phyloP scores from a whole-genome alignment of 1,140 invertebrate genomes.

The Pygmarrhopalites habei region DNA sequence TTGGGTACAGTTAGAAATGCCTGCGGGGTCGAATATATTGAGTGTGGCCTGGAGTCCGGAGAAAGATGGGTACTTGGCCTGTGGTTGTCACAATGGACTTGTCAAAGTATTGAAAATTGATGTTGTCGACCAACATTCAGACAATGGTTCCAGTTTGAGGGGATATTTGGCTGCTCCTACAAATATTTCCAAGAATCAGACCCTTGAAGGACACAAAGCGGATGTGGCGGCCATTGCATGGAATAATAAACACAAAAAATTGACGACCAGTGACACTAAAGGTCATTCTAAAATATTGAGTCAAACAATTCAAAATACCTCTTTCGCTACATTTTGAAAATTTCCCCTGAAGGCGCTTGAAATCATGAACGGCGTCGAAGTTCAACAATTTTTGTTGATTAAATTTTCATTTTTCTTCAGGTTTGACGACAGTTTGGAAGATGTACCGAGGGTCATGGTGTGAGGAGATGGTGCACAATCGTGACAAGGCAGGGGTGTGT shows the following conservation, averaged over 20 bases:
- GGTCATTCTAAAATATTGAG: too few relatives aligned
- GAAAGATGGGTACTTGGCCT: conserved; percentile 87
- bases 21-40: conserved; percentile 82
- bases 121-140: conserved; percentile 44
- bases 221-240: conserved; percentile 79
- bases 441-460: conserved; percentile 95
- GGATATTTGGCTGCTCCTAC: conserved; percentile 53
- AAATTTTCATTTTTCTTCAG: conserved; percentile 18
- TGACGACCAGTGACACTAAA: conserved; percentile 92
- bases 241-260: conserved; percentile 93
- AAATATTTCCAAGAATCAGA: conserved; percentile 93
- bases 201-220: conserved; percentile 86
- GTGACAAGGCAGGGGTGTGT: conserved; percentile 90
- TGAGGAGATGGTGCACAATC: conserved; percentile 99
- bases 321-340: too few relatives aligned
- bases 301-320: too few relatives aligned
- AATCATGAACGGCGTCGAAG: too few relatives aligned
- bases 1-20: conserved; percentile 92
- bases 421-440: conserved; percentile 97
- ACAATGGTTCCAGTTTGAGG: neutral
- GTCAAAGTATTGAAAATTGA: conserved; percentile 91
- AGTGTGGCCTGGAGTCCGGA: conserved; percentile 91
- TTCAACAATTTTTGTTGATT: too few relatives aligned
- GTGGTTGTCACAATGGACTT: conserved; percentile 89
- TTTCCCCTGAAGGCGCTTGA: too few relatives aligned